phyloP scores from a whole-genome alignment of 2,113 vertebrate genomes.

The Myotis yumanensis region DNA sequence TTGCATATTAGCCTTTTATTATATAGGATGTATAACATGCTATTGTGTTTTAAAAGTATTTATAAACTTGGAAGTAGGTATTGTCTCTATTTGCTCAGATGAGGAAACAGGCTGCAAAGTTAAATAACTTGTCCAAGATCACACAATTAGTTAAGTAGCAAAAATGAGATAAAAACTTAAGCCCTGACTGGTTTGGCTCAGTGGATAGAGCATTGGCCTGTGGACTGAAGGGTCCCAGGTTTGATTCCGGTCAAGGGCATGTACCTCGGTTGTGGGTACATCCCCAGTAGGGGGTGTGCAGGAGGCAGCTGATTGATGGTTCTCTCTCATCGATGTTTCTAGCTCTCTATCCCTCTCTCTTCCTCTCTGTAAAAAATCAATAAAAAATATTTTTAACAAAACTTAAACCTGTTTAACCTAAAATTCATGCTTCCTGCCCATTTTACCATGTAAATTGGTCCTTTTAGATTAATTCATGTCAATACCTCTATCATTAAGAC shows the following conservation, averaged over 20 bases:
- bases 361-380: no score
- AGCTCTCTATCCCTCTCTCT: no score
- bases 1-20: no score
- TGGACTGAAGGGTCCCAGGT: no score
- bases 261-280: no score
- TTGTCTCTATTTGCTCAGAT: conserved; percentile 29
- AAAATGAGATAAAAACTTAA: conserved; percentile 40
- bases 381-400: neutral
- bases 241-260: no score
- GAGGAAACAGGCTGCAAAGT: conserved; percentile 52
- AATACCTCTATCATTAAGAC: conserved; percentile 32
- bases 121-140: conserved; percentile 46
- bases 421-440: conserved; percentile 42
- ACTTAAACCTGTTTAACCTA: conserved; percentile 10
- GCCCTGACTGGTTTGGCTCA: no score
- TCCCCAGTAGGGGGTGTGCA: no score
- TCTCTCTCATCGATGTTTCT: no score
- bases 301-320: no score
- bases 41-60: conserved; percentile 47
- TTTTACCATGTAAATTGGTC: neutral
- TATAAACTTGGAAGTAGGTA: conserved; percentile 15
- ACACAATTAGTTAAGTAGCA: conserved; percentile 49
- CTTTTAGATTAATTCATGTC: conserved; percentile 2
- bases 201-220: no score
- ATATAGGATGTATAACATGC: neutral